Conservation (phyloP, 2,888 invertebrate species). For the Desoria tigrina region DNA sequence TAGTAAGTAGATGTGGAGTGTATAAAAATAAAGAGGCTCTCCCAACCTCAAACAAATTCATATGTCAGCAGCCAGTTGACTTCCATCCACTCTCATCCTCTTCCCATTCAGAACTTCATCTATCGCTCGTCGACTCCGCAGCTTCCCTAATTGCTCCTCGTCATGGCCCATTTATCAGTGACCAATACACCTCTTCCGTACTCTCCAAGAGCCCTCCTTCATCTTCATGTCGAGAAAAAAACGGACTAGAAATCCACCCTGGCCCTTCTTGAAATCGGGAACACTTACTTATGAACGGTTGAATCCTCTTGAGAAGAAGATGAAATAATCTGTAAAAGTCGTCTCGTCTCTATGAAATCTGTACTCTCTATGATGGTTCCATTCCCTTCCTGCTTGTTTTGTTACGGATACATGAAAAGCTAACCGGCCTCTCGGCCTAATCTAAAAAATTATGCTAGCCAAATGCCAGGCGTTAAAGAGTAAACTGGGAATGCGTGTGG, state of each 20-base stretch:
- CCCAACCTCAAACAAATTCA: not conserved
- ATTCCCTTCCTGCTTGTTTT: conserved; percentile 2
- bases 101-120: conserved; percentile 20
- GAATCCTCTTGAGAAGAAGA: not conserved
- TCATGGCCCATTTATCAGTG: conserved; percentile 20
- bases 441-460: conserved; percentile 2
- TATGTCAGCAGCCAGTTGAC: conserved; percentile 23
- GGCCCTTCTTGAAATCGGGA: not conserved
- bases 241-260: no score
- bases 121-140: conserved; percentile 30
- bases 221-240: not conserved
- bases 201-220: not conserved
- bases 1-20: no score
- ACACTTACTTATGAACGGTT: not conserved
- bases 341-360: not conserved
- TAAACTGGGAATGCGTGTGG: conserved; percentile 46
- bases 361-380: not conserved
- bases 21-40: not conserved
- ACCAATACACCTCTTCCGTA: not conserved
- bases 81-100: conserved; percentile 21
- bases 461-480: conserved; percentile 20
- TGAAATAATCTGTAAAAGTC: conserved; percentile 3
- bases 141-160: conserved; percentile 30
- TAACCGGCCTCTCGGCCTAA: not conserved
- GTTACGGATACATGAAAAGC: conserved; percentile 14